Evolutionary conservation across 2,797 vertebrate genomes (phyloP).

Genomic region (Bradypodion pumilum): DNA sequence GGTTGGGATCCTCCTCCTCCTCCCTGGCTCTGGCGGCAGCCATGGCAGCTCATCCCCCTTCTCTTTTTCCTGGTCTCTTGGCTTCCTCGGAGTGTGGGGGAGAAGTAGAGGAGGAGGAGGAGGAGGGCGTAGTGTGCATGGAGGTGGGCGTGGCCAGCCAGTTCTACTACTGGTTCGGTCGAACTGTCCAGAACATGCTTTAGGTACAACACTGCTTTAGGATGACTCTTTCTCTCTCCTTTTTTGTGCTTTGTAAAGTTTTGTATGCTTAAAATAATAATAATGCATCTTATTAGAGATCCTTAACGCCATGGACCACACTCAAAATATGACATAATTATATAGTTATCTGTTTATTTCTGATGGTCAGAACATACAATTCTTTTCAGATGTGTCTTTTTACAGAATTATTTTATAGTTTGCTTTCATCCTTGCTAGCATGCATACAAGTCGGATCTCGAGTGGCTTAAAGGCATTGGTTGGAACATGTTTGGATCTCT

Average conservation of each 20-base stretch:
- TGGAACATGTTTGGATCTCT: conserved; percentile 89
- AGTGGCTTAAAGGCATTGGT: conserved; percentile 80
- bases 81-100: too few relatives aligned
- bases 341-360: neutral
- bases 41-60: too few relatives aligned
- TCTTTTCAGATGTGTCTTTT: neutral
- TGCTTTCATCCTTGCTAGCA: conserved; percentile 73
- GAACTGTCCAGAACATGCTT: too few relatives aligned
- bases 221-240: neutral
- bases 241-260: neutral
- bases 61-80: too few relatives aligned
- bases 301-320: neutral
- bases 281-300: neutral
- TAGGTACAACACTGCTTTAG: too few relatives aligned
- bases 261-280: neutral
- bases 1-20: too few relatives aligned
- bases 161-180: too few relatives aligned
- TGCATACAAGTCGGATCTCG: conserved; percentile 86
- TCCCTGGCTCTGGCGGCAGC: too few relatives aligned
- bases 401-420: neutral
- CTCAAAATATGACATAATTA: neutral
- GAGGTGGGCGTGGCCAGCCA: too few relatives aligned
- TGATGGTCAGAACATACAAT: neutral
- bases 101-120: too few relatives aligned
- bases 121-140: too few relatives aligned